Evolutionary conservation across 2,797 vertebrate genomes (phyloP).

Genomic region (Mormyrus proboscirostris): DNA sequence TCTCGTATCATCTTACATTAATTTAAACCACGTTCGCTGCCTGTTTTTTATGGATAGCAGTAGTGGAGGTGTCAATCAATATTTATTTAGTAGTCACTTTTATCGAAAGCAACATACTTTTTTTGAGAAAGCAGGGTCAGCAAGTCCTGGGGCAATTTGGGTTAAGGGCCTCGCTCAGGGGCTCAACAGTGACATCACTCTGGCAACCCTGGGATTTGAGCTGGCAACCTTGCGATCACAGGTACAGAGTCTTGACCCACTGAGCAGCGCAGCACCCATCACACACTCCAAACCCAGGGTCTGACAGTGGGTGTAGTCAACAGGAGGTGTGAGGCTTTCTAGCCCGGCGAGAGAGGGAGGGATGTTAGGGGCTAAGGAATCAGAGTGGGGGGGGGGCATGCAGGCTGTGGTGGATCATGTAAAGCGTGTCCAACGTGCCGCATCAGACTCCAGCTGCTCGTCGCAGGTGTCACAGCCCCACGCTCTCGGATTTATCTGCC

Average conservation of each 20-base stretch:
- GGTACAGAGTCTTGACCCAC: not conserved
- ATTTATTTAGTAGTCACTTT: not conserved
- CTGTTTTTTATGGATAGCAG: not conserved
- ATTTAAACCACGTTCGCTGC: not conserved
- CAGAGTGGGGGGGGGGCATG: not conserved
- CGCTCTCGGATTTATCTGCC: conserved; percentile 29
- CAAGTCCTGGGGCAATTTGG: not conserved
- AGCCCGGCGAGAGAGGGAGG: not conserved
- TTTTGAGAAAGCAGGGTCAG: not conserved
- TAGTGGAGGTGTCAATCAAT: not conserved
- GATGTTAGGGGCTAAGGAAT: not conserved
- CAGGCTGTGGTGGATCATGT: conserved; percentile 24
- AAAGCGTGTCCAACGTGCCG: conserved; percentile 24
- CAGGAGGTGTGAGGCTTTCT: not conserved
- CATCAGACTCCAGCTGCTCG: not conserved
- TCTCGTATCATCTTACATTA: not conserved
- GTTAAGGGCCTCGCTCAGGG: not conserved
- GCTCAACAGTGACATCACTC: not conserved
- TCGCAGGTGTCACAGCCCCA: not conserved
- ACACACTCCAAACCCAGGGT: not conserved
- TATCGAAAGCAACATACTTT: not conserved
- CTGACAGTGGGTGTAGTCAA: not conserved
- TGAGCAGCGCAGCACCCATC: not conserved
- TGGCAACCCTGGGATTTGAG: not conserved
- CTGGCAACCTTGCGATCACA: not conserved